Evolutionary conservation across 2,113 vertebrate species (phyloP).

Genomic region (Glareola pratincola): DNA sequence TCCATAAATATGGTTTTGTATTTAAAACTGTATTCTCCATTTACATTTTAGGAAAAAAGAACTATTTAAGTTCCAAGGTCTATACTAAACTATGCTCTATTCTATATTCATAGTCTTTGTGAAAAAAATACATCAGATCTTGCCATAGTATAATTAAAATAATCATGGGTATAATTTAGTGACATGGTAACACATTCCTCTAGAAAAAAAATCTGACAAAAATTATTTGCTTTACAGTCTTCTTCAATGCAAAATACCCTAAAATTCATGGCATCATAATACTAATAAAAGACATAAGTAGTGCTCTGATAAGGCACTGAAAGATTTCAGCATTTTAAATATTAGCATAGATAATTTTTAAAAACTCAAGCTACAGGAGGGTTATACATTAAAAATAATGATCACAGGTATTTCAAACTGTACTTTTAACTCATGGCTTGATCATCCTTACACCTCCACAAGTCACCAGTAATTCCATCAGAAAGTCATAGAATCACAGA

Average conservation of each 20-base stretch:
- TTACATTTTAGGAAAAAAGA: neutral
- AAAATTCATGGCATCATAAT: neutral
- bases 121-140: neutral
- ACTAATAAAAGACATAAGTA: neutral
- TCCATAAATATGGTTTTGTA: neutral
- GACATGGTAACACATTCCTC: neutral
- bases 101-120: neutral
- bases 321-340: neutral
- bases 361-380: neutral
- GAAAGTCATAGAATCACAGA: too few species aligned
- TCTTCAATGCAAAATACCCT: neutral
- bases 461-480: neutral
- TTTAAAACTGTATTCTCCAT: neutral
- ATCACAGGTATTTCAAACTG: neutral
- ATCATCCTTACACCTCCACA: neutral
- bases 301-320: neutral
- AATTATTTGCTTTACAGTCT: neutral
- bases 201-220: neutral
- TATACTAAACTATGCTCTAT: neutral
- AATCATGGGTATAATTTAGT: neutral
- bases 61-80: neutral
- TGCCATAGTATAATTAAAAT: neutral
- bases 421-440: neutral
- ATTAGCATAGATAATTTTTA: neutral
- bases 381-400: neutral